These are phyloP conservation scores for Myotis brandtii DNA, from an alignment of 2,113 vertebrate species.

Conservation along the genomic window DNA sequence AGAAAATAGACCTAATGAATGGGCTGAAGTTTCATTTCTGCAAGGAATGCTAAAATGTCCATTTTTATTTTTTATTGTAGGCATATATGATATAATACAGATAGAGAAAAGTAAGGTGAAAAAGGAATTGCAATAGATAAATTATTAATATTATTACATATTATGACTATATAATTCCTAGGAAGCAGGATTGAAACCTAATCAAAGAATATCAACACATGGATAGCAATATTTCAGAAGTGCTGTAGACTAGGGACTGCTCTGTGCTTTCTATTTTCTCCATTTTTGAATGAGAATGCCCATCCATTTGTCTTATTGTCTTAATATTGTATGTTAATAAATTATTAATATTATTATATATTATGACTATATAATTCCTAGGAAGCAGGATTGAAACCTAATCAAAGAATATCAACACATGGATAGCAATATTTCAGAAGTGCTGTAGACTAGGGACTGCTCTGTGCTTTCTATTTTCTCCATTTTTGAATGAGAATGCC, in stretches of 20 bases:
- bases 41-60: background rate
- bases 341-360: slow-evolving; percentile 9
- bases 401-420: background rate
- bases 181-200: background rate
- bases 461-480: background rate
- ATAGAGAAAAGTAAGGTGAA: background rate
- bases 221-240: background rate
- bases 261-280: background rate
- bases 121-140: background rate
- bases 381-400: background rate
- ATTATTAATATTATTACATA: slow-evolving; percentile 13
- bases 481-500: background rate
- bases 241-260: background rate
- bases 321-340: background rate
- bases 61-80: background rate
- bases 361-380: background rate
- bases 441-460: background rate
- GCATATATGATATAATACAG: background rate
- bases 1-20: background rate
- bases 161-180: background rate
- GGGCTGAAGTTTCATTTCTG: background rate
- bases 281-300: background rate
- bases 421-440: background rate
- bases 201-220: background rate
- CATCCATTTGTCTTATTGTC: background rate